phyloP scores from a whole-genome alignment of 2,797 vertebrate species.

The Thunnus albacares region DNA sequence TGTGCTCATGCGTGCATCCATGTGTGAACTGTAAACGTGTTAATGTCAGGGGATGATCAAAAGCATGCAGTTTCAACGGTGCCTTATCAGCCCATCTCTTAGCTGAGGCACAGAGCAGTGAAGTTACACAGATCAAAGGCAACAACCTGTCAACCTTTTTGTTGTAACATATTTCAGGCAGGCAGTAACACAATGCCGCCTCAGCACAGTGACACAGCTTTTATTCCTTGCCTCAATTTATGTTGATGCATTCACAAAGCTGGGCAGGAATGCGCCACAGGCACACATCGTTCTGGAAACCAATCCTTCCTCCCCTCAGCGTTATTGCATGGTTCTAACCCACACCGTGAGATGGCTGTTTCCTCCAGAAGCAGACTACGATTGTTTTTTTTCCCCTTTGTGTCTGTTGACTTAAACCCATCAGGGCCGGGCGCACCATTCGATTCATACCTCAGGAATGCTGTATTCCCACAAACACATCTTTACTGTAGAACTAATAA shows the following conservation, averaged over 20 bases:
- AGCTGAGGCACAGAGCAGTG: constrained; percentile 22
- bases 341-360: constrained; percentile 43
- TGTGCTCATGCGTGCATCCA: neutral
- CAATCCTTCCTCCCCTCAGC: constrained; percentile 58
- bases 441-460: constrained; percentile 34
- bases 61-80: neutral
- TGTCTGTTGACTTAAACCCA: constrained; percentile 51
- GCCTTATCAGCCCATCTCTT: constrained; percentile 17
- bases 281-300: constrained; percentile 69
- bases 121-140: constrained; percentile 57
- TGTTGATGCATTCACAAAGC: constrained; percentile 74
- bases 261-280: constrained; percentile 64
- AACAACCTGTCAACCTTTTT: constrained; percentile 53
- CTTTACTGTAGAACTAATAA: constrained; percentile 34
- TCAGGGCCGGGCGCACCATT: constrained; percentile 37
- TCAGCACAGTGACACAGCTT: constrained; percentile 77
- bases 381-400: constrained; percentile 14
- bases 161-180: constrained; percentile 57
- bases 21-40: neutral
- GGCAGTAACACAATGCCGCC: constrained; percentile 62
- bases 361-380: constrained; percentile 33
- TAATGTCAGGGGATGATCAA: neutral
- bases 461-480: constrained; percentile 33
- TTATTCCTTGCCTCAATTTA: constrained; percentile 69
- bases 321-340: constrained; percentile 37